Percentiles rank a stretch among this genome's conserved stretches.
phyloP scores from a whole-genome alignment of 2,888 invertebrate species.

The Ophion slaviceki region DNA sequence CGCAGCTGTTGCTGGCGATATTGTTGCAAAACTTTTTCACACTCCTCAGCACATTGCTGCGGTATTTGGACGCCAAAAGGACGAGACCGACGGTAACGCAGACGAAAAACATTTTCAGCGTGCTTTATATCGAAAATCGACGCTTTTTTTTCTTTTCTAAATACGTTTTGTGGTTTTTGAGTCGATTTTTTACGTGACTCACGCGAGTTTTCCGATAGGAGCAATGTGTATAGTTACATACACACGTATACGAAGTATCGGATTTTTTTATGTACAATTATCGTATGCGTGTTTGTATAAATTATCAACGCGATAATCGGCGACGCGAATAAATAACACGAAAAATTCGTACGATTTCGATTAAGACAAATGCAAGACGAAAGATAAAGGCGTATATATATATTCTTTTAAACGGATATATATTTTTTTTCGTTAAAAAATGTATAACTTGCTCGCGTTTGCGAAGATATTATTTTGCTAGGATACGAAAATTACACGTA shows the following conservation, averaged over 20 bases:
- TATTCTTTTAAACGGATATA: not conserved
- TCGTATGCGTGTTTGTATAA: not conserved
- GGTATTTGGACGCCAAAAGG: constrained; percentile 81
- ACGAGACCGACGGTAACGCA: constrained; percentile 81
- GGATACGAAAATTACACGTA: constrained; percentile 31
- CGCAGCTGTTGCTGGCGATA: constrained; percentile 66
- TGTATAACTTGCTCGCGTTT: not conserved
- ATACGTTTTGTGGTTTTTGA: not conserved
- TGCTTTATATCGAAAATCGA: constrained; percentile 18
- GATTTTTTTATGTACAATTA: constrained; percentile 30
- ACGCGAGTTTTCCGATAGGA: not conserved
- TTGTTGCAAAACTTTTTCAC: constrained; percentile 78
- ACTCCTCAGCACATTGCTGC: constrained; percentile 78
- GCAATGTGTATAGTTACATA: not conserved
- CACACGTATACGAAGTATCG: not conserved
- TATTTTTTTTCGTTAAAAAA: constrained; percentile 4
- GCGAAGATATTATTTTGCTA: not conserved
- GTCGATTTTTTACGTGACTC: constrained; percentile 14
- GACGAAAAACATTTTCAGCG: constrained; percentile 76
- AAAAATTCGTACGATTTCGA: constrained; percentile 48
- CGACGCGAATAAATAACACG: constrained; percentile 25
- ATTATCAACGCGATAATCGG: constrained; percentile 14
- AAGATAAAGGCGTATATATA: constrained; percentile 1
- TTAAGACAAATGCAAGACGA: constrained; percentile 34
- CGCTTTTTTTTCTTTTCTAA: constrained; percentile 12